Percentiles rank a stretch among this genome's conserved stretches.
Evolutionary conservation across 2,797 vertebrate genomes (phyloP).

Genomic region (Sebastes elongatus): DNA sequence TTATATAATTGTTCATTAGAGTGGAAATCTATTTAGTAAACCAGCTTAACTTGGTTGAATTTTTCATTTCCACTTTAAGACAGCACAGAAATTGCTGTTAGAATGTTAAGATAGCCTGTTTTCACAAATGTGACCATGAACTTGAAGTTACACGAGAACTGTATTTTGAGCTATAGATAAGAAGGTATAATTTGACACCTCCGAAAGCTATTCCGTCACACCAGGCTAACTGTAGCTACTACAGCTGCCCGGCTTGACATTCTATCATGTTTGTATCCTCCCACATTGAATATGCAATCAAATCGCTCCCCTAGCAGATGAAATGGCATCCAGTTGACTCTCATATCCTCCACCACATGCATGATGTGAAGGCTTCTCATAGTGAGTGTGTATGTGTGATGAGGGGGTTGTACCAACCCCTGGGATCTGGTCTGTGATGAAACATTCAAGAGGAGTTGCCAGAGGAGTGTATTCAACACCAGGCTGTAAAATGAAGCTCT

Average conservation of each 20-base stretch:
- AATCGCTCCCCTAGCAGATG: conserved; percentile 68
- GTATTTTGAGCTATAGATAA: conserved; percentile 30
- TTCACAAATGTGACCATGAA: conserved; percentile 3
- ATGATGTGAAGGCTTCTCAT: conserved; percentile 61
- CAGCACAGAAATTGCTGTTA: not conserved
- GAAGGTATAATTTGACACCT: conserved; percentile 53
- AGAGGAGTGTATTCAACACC: conserved; percentile 73
- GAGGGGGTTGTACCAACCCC: conserved; percentile 64
- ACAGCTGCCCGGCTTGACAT: conserved; percentile 54
- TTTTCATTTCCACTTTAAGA: not conserved
- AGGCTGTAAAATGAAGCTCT: conserved; percentile 78
- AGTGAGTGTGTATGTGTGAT: conserved; percentile 53
- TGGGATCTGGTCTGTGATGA: conserved; percentile 80
- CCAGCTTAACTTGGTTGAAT: too few species aligned
- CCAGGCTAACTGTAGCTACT: conserved; percentile 39
- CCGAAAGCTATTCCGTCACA: conserved; percentile 50
- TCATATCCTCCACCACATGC: conserved; percentile 70
- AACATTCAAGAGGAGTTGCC: conserved; percentile 80
- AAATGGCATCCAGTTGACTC: conserved; percentile 79
- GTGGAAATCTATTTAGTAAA: too few species aligned
- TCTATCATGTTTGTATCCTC: conserved; percentile 71
- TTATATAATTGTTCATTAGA: too few species aligned
- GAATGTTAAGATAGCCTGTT: not conserved
- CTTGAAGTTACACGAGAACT: conserved; percentile 13
- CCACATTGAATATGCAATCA: conserved; percentile 76